A percentile compares a stretch with the other conserved stretches of the same genome.
These are phyloP conservation scores for Acleris laterana DNA, from an alignment of 2,888 invertebrate species.

Conservation along the genomic window DNA sequence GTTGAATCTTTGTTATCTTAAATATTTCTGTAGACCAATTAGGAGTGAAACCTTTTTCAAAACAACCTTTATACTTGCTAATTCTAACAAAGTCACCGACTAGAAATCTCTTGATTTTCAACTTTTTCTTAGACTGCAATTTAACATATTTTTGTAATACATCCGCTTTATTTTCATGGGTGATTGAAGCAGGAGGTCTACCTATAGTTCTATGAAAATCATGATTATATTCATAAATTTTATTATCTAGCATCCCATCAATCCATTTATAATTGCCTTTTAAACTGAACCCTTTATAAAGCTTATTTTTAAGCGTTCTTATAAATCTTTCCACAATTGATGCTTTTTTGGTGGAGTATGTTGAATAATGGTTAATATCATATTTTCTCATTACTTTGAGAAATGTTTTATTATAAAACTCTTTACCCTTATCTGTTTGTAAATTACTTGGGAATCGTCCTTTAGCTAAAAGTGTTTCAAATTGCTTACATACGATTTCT, in stretches of 20 bases:
- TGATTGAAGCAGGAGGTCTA: not conserved
- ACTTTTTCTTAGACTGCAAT: not conserved
- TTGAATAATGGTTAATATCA: constrained; percentile 35
- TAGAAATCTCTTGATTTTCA: not conserved
- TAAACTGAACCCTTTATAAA: constrained; percentile 30
- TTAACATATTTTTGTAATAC: not conserved
- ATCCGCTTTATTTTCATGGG: not conserved
- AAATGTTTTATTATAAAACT: constrained; percentile 38
- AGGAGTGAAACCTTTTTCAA: not conserved
- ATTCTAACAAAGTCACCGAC: constrained; percentile 9
- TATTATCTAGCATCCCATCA: not conserved
- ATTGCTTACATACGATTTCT: not conserved
- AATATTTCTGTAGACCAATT: constrained; percentile 9
- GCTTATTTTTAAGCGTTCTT: constrained; percentile 35
- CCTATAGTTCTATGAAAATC: constrained; percentile 3
- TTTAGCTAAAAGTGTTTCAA: not conserved
- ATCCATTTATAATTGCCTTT: constrained; percentile 32
- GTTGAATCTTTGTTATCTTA: constrained; percentile 35
- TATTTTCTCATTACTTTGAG: constrained; percentile 7
- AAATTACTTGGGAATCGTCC: constrained; percentile 4
- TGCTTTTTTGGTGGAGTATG: constrained; percentile 35
- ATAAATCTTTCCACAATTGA: constrained; percentile 39
- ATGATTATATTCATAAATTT: constrained; percentile 11
- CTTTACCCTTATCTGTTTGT: constrained; percentile 42
- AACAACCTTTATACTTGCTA: constrained; percentile 1